phyloP scores from a whole-genome alignment of 2,113 vertebrate genomes.

The Naja naja region DNA sequence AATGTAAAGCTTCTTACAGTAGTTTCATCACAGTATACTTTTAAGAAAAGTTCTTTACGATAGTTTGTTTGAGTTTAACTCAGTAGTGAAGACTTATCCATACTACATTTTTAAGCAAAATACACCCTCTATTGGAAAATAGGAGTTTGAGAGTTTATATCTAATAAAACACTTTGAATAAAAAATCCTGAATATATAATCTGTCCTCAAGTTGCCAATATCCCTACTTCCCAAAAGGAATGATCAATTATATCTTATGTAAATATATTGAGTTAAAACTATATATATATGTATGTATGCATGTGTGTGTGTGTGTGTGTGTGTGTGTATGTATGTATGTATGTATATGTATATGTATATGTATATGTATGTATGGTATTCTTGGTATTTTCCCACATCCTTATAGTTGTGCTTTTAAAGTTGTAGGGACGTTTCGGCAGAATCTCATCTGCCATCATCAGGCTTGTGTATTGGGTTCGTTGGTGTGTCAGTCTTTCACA shows the following conservation, averaged over 20 bases:
- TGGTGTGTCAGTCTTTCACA: too few relatives aligned
- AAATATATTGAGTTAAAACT: not conserved
- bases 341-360: too few relatives aligned
- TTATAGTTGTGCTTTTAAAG: too few relatives aligned
- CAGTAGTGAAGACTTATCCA: constrained; percentile 6
- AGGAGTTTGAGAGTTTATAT: constrained; percentile 25
- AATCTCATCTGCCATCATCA: too few relatives aligned
- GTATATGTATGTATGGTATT: too few relatives aligned
- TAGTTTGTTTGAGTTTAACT: not conserved
- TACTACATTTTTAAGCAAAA: constrained; percentile 8
- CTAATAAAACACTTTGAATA: constrained; percentile 38
- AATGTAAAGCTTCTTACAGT: not conserved
- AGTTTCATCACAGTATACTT: not conserved
- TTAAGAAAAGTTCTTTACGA: not conserved
- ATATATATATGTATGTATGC: not conserved
- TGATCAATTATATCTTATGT: not conserved
- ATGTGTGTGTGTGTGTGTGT: too few relatives aligned
- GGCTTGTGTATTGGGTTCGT: too few relatives aligned
- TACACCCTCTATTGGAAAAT: constrained; percentile 43
- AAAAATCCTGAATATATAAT: constrained; percentile 43
- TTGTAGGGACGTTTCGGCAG: too few relatives aligned
- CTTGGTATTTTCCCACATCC: too few relatives aligned
- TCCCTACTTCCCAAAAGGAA: not conserved
- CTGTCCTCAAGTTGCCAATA: constrained; percentile 26
- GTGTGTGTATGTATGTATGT: too few relatives aligned